phyloP scores from a whole-genome alignment of 2,797 vertebrate species.

The Micrastur ruficollis region DNA sequence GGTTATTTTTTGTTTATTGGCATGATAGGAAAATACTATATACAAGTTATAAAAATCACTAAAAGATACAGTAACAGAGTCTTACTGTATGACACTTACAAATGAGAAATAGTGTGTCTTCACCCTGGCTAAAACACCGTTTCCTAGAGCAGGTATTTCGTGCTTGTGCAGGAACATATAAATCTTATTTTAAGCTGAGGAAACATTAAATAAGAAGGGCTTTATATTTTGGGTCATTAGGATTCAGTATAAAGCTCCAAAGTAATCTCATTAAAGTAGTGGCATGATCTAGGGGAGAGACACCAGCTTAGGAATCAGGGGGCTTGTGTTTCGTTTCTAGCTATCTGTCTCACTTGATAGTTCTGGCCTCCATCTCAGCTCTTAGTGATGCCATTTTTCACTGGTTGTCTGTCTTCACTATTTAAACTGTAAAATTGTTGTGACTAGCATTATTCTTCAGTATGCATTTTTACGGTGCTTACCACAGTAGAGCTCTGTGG shows the following conservation, averaged over 20 bases:
- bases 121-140: not conserved
- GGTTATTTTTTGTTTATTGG: not conserved
- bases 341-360: not conserved
- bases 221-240: not conserved
- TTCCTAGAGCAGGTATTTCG: not conserved
- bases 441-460: not conserved
- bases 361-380: not conserved
- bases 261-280: constrained; percentile 17
- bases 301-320: not conserved
- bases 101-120: not conserved
- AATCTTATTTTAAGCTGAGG: not conserved
- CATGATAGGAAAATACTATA: not conserved
- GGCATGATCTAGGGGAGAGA: not conserved
- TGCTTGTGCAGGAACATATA: not conserved
- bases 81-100: not conserved
- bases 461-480: not conserved
- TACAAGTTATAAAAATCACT: not conserved
- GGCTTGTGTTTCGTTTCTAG: not conserved
- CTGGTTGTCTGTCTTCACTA: not conserved
- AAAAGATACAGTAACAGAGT: not conserved
- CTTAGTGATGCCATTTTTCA: not conserved
- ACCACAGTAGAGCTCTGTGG: not conserved
- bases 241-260: constrained; percentile 20
- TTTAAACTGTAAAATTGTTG: constrained; percentile 4
- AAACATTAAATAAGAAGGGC: constrained; percentile 17